These are phyloP conservation scores for Micrastur ruficollis DNA, from an alignment of 2,797 vertebrate genomes.

Conservation along the genomic window DNA sequence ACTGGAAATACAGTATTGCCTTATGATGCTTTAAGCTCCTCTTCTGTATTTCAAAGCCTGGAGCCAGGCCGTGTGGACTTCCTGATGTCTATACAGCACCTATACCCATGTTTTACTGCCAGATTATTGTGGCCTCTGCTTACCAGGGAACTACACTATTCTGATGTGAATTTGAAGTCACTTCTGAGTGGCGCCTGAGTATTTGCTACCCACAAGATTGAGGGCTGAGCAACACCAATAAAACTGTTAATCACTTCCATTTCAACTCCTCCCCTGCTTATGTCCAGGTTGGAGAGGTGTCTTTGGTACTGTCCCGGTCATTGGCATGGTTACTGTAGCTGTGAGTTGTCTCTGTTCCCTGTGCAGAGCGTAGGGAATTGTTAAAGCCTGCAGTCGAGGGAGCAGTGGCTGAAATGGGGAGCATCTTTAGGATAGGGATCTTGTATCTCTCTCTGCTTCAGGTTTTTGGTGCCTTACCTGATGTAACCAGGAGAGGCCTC, in stretches of 20 bases:
- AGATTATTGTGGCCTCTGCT: background rate
- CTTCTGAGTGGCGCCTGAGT: background rate
- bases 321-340: accelerated
- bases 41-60: background rate
- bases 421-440: background rate
- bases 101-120: accelerated
- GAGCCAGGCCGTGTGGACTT: accelerated
- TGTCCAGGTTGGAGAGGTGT: accelerated
- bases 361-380: background rate
- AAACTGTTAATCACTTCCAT: background rate
- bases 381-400: background rate
- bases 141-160: background rate
- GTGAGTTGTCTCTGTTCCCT: background rate
- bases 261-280: background rate
- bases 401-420: background rate
- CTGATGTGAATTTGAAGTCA: background rate
- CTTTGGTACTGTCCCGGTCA: background rate
- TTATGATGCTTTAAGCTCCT: background rate
- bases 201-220: background rate
- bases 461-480: background rate
- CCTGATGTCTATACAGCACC: accelerated
- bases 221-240: too few species aligned
- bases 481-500: background rate
- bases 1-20: background rate
- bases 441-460: accelerated